phyloP scores from a whole-genome alignment of 2,888 invertebrate genomes.

The Lasiommata megera region DNA sequence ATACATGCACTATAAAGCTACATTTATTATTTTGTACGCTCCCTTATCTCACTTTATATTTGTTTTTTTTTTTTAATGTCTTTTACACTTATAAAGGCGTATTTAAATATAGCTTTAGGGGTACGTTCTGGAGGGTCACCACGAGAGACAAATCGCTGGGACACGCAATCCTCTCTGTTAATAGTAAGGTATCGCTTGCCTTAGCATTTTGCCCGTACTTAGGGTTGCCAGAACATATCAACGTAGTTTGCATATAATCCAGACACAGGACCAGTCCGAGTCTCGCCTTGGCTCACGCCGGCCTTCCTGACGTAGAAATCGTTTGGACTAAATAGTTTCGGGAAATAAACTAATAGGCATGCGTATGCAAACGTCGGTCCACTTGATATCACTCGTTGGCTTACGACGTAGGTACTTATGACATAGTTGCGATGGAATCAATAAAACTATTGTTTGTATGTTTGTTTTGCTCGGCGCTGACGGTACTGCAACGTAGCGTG shows the following conservation, averaged over 20 bases:
- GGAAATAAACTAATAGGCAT: constrained; percentile 10
- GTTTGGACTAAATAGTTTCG: background rate
- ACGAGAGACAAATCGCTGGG: background rate
- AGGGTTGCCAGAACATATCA: background rate
- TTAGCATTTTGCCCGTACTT: background rate
- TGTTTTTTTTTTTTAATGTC: constrained; percentile 8
- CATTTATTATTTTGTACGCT: constrained; percentile 15
- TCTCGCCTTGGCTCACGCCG: background rate
- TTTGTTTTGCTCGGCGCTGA: constrained; percentile 43
- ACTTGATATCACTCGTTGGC: constrained; percentile 55
- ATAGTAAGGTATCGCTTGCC: background rate
- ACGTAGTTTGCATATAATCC: background rate
- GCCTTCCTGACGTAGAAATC: background rate
- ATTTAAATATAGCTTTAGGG: constrained; percentile 12
- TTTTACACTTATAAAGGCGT: constrained; percentile 14
- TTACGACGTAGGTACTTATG: constrained; percentile 63
- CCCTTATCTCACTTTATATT: constrained; percentile 6
- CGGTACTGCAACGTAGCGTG: constrained; percentile 66
- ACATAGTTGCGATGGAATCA: constrained; percentile 64
- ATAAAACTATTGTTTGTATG: constrained; percentile 74
- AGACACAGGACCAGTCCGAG: background rate
- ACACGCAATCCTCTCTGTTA: background rate
- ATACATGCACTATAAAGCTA: constrained; percentile 17
- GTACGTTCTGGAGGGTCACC: background rate
- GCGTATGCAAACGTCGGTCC: constrained; percentile 48